Percentiles rank a stretch among this genome's conserved stretches.
Evolutionary conservation across 1,140 invertebrate genomes (phyloP).

Genomic region (Lepeophtheirus salmonis): DNA sequence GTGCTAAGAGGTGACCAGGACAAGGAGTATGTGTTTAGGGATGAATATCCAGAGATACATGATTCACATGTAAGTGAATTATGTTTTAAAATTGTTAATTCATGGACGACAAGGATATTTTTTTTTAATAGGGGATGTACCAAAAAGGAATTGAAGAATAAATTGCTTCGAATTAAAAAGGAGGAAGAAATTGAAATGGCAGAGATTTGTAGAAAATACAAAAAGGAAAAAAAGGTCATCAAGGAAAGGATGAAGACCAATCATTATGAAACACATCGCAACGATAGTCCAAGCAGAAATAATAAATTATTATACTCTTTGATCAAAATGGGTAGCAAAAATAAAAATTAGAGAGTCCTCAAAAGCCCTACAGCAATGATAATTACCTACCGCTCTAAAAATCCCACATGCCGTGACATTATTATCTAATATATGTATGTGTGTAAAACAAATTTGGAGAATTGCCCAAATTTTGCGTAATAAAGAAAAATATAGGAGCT

Average conservation of each 20-base stretch:
- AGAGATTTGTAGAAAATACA: background rate
- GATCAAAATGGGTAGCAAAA: too few species aligned
- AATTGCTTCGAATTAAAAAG: background rate
- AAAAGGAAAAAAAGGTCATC: background rate
- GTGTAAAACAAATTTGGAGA: too few species aligned
- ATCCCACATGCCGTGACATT: too few species aligned
- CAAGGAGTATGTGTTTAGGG: background rate
- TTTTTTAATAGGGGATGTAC: background rate
- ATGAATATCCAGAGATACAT: background rate
- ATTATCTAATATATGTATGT: too few species aligned
- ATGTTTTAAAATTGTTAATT: background rate
- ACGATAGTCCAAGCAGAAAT: too few species aligned
- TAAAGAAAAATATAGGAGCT: too few species aligned
- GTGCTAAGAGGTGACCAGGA: background rate
- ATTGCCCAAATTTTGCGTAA: too few species aligned
- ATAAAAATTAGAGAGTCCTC: too few species aligned
- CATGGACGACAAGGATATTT: background rate
- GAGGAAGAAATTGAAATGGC: background rate
- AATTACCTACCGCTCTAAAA: too few species aligned
- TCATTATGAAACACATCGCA: too few species aligned
- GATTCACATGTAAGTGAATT: background rate
- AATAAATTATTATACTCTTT: too few species aligned
- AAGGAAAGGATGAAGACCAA: background rate
- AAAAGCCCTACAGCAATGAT: too few species aligned
- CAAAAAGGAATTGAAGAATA: background rate